phyloP scores from a whole-genome alignment of 2,888 invertebrate genomes.

The Argyra leucocephala region DNA sequence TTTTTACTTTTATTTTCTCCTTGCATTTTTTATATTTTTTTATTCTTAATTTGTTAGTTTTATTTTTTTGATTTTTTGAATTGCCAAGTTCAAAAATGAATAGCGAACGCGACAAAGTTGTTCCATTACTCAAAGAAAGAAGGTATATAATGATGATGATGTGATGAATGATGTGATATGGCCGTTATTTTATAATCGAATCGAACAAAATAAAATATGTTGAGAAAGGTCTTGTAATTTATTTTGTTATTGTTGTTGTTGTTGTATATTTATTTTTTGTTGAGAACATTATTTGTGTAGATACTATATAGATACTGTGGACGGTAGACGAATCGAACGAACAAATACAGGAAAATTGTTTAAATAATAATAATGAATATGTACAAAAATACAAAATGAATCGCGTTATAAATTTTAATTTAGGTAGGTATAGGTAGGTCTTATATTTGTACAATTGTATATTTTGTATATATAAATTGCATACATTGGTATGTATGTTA shows the following conservation, averaged over 20 bases:
- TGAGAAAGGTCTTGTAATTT: not conserved
- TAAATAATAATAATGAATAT: not conserved
- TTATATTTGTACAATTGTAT: not conserved
- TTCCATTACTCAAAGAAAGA: not conserved
- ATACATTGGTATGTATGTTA: not conserved
- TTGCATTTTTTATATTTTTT: not conserved
- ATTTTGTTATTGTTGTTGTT: not conserved
- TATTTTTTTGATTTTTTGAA: not conserved
- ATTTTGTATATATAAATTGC: not conserved
- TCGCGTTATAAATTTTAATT: not conserved
- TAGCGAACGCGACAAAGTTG: constrained; percentile 1
- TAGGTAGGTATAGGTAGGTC: not conserved
- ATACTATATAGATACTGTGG: too few relatives aligned
- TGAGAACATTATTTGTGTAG: too few relatives aligned
- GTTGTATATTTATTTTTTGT: too few relatives aligned
- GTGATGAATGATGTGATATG: not conserved
- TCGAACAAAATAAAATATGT: constrained; percentile 6
- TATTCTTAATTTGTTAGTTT: not conserved
- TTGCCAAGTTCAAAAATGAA: not conserved
- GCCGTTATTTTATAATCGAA: constrained; percentile 3
- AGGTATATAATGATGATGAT: too few relatives aligned
- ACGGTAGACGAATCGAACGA: too few relatives aligned
- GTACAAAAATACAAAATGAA: not conserved
- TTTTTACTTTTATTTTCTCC: not conserved
- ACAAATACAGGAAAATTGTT: too few relatives aligned